Percentiles rank a stretch among this genome's conserved stretches.
phyloP scores from a whole-genome alignment of 2,888 invertebrate species.

The Meteorus colon region DNA sequence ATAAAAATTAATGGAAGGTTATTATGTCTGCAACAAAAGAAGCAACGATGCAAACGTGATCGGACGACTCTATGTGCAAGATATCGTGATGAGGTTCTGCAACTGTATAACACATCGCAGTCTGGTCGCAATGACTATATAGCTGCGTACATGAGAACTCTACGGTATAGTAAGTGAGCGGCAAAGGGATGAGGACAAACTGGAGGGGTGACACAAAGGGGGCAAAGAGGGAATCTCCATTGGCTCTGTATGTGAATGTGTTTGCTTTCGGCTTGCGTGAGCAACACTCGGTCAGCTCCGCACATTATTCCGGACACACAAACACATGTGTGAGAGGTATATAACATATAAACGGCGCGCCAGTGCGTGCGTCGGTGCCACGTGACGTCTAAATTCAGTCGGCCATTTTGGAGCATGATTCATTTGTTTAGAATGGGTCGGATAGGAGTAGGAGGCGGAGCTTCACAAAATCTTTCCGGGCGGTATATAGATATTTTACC shows the following conservation, averaged over 20 bases:
- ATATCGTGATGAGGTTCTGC: constrained; percentile 40
- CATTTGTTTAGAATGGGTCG: constrained; percentile 73
- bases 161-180: constrained; percentile 8
- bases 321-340: constrained; percentile 29
- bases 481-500: constrained; percentile 60
- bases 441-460: constrained; percentile 72
- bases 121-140: background rate
- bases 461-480: constrained; percentile 69
- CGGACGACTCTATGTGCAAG: constrained; percentile 40
- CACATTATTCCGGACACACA: constrained; percentile 18
- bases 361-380: constrained; percentile 64
- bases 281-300: constrained; percentile 21
- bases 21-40: constrained; percentile 45
- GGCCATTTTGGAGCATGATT: constrained; percentile 73
- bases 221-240: constrained; percentile 23
- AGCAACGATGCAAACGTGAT: constrained; percentile 40
- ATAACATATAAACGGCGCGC: background rate
- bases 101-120: constrained; percentile 30
- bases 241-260: constrained; percentile 35
- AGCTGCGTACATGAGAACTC: background rate
- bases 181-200: background rate
- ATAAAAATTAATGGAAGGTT: constrained; percentile 46
- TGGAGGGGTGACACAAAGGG: background rate
- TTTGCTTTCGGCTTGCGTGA: constrained; percentile 41
- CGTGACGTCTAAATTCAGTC: constrained; percentile 73